Evolutionary conservation across 2,888 invertebrate species (phyloP).

Genomic region (Cryptus armator): DNA sequence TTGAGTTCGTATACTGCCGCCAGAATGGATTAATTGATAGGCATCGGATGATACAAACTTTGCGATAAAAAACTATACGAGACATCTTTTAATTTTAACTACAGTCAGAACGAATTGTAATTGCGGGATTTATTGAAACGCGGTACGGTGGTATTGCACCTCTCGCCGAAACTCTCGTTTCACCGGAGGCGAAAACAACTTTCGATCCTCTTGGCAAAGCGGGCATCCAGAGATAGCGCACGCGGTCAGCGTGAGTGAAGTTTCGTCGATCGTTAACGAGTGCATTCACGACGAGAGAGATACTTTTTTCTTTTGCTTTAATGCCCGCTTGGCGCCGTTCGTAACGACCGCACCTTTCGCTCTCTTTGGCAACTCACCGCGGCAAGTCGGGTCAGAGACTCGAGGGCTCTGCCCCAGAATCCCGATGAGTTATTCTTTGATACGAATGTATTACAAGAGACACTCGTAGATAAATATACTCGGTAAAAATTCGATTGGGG

Average conservation of each 20-base stretch:
- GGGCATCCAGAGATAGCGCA: constrained; percentile 18
- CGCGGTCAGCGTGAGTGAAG: constrained; percentile 34
- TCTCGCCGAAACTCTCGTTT: constrained; percentile 62
- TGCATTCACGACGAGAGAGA: constrained; percentile 49
- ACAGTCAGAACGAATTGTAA: background rate
- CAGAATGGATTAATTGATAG: no score
- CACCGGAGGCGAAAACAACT: constrained; percentile 67
- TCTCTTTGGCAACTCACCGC: constrained; percentile 17
- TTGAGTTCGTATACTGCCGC: no score
- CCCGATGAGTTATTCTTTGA: constrained; percentile 32
- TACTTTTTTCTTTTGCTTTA: constrained; percentile 20
- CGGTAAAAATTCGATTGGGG: constrained; percentile 21
- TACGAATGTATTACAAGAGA: background rate
- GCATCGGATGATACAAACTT: no score
- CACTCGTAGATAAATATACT: background rate
- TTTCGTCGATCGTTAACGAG: constrained; percentile 62
- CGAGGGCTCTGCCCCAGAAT: constrained; percentile 38
- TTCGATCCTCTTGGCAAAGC: constrained; percentile 59
- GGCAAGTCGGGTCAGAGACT: constrained; percentile 6
- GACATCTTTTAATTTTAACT: background rate
- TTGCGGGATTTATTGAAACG: constrained; percentile 7
- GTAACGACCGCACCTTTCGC: constrained; percentile 43
- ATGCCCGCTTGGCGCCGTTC: background rate
- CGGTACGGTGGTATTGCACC: constrained; percentile 24
- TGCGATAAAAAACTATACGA: background rate